Percentiles rank a stretch among this genome's conserved stretches.
Conservation (phyloP, 2,888 invertebrate species). For the Drosophila macrothrix region DNA sequence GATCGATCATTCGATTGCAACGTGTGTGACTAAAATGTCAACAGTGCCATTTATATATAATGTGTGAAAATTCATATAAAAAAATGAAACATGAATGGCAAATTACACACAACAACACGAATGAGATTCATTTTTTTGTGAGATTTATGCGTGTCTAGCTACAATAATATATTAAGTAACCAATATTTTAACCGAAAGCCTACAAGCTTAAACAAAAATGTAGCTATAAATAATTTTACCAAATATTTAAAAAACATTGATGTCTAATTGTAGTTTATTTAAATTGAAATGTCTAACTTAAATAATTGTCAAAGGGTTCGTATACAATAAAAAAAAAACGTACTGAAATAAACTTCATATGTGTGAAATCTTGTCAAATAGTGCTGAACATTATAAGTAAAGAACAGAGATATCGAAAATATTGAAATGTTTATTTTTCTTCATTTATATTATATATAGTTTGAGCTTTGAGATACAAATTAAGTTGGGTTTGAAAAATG, state of each 20-base stretch:
- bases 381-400: not conserved
- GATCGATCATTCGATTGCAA: slow-evolving; percentile 21
- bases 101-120: slow-evolving; percentile 44
- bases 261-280: not conserved
- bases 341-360: not conserved
- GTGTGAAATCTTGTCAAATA: not conserved
- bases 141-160: not conserved
- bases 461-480: not conserved
- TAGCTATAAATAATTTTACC: not conserved
- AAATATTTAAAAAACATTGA: slow-evolving; percentile 1
- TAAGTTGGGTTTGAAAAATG: not conserved
- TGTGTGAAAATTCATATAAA: slow-evolving; percentile 66
- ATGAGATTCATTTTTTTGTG: slow-evolving; percentile 3
- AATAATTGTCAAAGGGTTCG: not conserved
- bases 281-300: not conserved
- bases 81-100: slow-evolving; percentile 24
- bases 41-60: slow-evolving; percentile 49
- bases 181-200: slow-evolving; percentile 5
- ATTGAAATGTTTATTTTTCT: not conserved
- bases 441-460: not conserved
- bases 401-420: not conserved
- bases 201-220: not conserved
- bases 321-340: not conserved
- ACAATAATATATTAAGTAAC: not conserved
- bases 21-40: slow-evolving; percentile 13